phyloP scores from a whole-genome alignment of 2,888 invertebrate genomes.

The Baronia brevicornis region DNA sequence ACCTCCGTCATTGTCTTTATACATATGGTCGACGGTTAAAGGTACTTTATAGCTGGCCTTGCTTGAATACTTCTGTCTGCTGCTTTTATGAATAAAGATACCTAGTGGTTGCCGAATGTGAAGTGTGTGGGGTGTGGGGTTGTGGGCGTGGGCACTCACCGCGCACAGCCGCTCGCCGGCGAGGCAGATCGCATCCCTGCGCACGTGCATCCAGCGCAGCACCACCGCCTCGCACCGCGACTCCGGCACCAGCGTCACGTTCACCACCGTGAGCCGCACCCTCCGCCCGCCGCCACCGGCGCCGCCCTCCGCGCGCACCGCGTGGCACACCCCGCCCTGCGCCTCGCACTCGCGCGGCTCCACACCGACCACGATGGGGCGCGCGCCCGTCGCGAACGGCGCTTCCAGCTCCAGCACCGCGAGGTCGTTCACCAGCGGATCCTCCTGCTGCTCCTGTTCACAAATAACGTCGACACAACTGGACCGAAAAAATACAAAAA shows the following conservation, averaged over 20 bases:
- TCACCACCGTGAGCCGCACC: constrained; percentile 24
- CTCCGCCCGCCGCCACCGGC: constrained; percentile 13
- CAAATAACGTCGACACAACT: too few relatives aligned
- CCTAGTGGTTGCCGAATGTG: too few relatives aligned
- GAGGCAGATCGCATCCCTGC: constrained; percentile 39
- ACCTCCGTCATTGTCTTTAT: too few relatives aligned
- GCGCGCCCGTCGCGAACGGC: constrained; percentile 36
- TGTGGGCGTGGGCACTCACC: constrained; percentile 31
- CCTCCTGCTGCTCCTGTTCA: constrained; percentile 12
- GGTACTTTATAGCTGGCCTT: too few relatives aligned
- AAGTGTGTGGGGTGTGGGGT: too few relatives aligned
- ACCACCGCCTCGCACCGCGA: constrained; percentile 29
- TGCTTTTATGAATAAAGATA: too few relatives aligned
- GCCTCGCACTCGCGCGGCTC: constrained; percentile 24
- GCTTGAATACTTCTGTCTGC: too few relatives aligned
- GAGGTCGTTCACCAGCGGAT: constrained; percentile 28
- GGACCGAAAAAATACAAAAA: too few relatives aligned
- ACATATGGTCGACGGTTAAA: too few relatives aligned
- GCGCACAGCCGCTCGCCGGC: constrained; percentile 40
- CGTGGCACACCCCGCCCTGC: constrained; percentile 30
- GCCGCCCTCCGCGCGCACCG: constrained; percentile 28
- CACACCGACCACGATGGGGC: constrained; percentile 45
- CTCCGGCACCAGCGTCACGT: constrained; percentile 18
- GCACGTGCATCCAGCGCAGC: constrained; percentile 31
- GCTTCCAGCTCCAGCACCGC: constrained; percentile 48